Evolutionary conservation across 2,113 vertebrate genomes (phyloP).

Genomic region (Osmerus eperlanus): DNA sequence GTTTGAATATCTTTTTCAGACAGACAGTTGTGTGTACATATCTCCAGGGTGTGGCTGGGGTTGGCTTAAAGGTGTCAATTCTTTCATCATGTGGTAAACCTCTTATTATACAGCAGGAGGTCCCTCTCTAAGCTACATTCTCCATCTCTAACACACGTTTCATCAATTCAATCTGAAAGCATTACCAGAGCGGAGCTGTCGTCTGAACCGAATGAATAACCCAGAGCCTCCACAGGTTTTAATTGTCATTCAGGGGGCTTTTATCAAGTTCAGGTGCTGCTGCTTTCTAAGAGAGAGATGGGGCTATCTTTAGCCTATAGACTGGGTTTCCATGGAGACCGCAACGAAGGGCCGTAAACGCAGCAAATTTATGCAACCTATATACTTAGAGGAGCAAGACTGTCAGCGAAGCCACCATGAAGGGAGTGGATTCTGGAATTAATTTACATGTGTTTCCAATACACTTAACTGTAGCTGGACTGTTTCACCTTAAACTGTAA

Average conservation of each 20-base stretch:
- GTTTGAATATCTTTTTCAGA: background rate
- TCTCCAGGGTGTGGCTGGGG: background rate
- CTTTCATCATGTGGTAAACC: conserved; percentile 30
- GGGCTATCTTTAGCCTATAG: conserved; percentile 59
- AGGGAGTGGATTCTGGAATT: conserved; percentile 20
- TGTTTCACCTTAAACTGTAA: too few species aligned
- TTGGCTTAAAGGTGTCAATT: conserved; percentile 2
- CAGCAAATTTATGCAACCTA: conserved; percentile 44
- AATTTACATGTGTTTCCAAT: conserved; percentile 1
- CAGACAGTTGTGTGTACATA: background rate
- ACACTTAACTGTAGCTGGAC: background rate
- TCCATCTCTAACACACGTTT: conserved; percentile 32
- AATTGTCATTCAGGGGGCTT: conserved; percentile 37
- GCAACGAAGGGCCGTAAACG: conserved; percentile 31
- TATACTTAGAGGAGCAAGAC: conserved; percentile 24
- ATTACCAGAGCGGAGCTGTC: conserved; percentile 5
- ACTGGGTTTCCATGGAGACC: conserved; percentile 64
- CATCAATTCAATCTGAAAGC: conserved; percentile 20
- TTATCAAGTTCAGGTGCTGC: conserved; percentile 57
- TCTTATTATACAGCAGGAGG: conserved; percentile 29
- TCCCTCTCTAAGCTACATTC: conserved; percentile 23
- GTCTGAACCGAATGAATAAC: conserved; percentile 30
- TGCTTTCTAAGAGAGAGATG: conserved; percentile 18
- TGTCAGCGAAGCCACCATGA: conserved; percentile 23
- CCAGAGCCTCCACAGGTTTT: conserved; percentile 26